Base-by-base conservation (phyloP, 2,888 invertebrate genomes). In the Nemapogon koenigi region DNA sequence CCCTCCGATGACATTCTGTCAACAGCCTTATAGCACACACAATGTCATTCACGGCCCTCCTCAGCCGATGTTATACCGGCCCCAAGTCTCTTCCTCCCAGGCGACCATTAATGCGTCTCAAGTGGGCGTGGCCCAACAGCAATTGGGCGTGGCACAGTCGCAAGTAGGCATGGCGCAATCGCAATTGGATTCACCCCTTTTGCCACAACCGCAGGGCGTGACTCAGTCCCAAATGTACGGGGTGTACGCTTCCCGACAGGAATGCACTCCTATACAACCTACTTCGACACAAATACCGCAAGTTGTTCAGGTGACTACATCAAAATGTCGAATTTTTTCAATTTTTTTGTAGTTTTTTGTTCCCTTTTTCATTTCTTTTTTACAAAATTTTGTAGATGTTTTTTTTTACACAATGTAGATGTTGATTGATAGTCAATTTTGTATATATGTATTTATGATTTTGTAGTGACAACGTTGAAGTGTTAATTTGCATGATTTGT, bases 21-120 rank as follows among this genome's bases (percentile, higher is more conserved):
- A 52, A 15, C 62, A 58, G 43, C 11, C 10, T 3, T 63, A 59
- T 40, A 51, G 58, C 16, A 37, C 38, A 6, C 63, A 57, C 19
- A 54, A 50, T 28, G 51, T 59, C 17, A 52, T 53, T n/a, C 53
- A 57, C 35, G 62, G 61, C 19, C 17, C 13, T 2, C 52, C 63
- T 2, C 70, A 66, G 49, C 62, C 69, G 4, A 57, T 63, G 62
- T 45, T 55, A 55, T 68, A 64, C 36, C 49, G 64, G 29, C 57
- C 70, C 15, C 67, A 64, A 39, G 53, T 53, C 42, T 50, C 53
- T 22, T 42, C 51, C 13, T 49, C 46, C 10, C 49, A 47, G 3
- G 45, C 47, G 11, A 42, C 42, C 14, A 22, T 31, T 16, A 42
- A 62, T n/a, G n/a, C n/a, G n/a, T n/a, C n/a, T n/a, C 17, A 66